Percentiles rank a stretch among this genome's conserved stretches.
These are phyloP conservation scores for Nezara viridula DNA, from an alignment of 2,888 invertebrate genomes.

Conservation along the genomic window DNA sequence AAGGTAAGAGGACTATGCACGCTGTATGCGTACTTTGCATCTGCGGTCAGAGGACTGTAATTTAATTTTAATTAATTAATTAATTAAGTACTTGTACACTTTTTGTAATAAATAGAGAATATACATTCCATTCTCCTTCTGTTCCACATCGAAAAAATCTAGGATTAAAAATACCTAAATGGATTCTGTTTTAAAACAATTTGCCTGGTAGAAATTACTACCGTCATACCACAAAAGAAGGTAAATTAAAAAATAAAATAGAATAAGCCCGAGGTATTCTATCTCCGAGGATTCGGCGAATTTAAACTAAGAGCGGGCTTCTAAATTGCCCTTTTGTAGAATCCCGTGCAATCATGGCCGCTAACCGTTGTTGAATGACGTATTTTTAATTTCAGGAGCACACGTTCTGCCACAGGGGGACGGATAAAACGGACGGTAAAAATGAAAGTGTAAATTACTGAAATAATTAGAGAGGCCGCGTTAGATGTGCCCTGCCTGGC, in stretches of 20 bases:
- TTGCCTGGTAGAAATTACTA: neutral
- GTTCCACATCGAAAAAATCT: too few species aligned
- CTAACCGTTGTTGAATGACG: slow-evolving; percentile 50
- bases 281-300: neutral
- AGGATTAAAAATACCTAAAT: too few species aligned
- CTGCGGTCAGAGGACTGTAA: too few species aligned
- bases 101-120: too few species aligned
- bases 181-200: neutral
- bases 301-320: neutral
- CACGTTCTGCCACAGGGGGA: neutral
- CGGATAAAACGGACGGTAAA: slow-evolving; percentile 45
- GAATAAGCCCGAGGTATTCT: neutral
- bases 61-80: too few species aligned
- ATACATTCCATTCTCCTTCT: too few species aligned
- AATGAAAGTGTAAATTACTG: slow-evolving; percentile 57
- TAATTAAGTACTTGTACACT: too few species aligned
- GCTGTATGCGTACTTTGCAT: too few species aligned
- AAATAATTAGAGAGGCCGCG: slow-evolving; percentile 52
- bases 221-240: neutral
- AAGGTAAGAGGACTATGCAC: too few species aligned
- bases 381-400: slow-evolving; percentile 50
- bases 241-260: neutral
- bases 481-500: slow-evolving; percentile 49
- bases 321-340: slow-evolving; percentile 49
- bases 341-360: slow-evolving; percentile 25